Conservation (phyloP, 2,888 invertebrate genomes). For the Leucozona laternaria region DNA sequence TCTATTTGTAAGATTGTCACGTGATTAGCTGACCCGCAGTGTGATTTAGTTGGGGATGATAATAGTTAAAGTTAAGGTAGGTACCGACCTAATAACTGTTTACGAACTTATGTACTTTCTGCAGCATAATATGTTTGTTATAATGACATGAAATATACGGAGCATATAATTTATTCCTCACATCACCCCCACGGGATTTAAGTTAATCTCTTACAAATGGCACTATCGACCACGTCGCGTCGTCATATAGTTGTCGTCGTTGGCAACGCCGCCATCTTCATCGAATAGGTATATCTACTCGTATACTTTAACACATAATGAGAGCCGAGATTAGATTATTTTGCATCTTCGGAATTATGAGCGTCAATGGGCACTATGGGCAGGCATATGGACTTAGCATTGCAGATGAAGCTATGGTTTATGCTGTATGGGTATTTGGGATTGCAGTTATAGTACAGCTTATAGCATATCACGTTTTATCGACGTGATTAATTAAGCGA, state of each 20-base stretch:
- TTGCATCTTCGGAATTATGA: conserved; percentile 32
- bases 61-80: conserved; percentile 40
- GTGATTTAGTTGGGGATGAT: conserved; percentile 72
- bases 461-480: neutral
- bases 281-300: conserved; percentile 1
- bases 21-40: conserved; percentile 72
- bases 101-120: conserved; percentile 31
- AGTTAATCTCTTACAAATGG: conserved; percentile 40
- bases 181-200: conserved; percentile 55
- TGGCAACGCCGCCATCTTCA: conserved; percentile 1
- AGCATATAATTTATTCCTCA: conserved; percentile 70
- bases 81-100: conserved; percentile 58
- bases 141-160: conserved; percentile 43
- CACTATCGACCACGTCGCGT: conserved; percentile 22
- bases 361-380: conserved; percentile 16
- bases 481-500: conserved; percentile 15
- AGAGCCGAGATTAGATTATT: conserved; percentile 44
- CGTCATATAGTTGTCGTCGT: neutral
- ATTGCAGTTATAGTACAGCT: neutral
- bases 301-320: conserved; percentile 30
- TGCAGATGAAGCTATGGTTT: neutral
- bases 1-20: conserved; percentile 75
- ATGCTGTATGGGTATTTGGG: neutral
- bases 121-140: neutral
- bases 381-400: neutral